A percentile compares a stretch with the other conserved stretches of the same genome.
Conservation (phyloP, 1,140 invertebrate genomes). For the Calliopsis andreniformis region DNA sequence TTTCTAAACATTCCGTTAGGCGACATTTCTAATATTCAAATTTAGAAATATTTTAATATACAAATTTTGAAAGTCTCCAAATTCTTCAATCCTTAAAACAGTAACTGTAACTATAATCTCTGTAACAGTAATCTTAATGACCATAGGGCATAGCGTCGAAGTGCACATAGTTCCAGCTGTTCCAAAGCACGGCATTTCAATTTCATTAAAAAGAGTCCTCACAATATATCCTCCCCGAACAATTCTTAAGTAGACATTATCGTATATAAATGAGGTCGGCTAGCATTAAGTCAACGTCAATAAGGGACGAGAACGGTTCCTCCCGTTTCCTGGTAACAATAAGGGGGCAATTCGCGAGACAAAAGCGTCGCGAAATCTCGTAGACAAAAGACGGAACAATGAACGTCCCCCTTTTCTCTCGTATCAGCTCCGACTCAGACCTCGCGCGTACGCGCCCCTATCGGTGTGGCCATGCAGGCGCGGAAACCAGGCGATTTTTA, state of each 20-base stretch:
- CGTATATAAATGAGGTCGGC: neutral
- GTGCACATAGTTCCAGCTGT: too few relatives aligned
- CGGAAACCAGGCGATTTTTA: conserved; percentile 29
- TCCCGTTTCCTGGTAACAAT: conserved; percentile 37
- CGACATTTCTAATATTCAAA: too few relatives aligned
- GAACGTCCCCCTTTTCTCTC: conserved; percentile 42
- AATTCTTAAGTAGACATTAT: neutral
- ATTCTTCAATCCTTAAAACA: too few relatives aligned
- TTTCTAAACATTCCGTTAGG: too few relatives aligned
- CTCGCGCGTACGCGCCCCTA: conserved; percentile 5
- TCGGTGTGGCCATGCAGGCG: conserved; percentile 11
- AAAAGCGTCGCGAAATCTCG: conserved; percentile 40
- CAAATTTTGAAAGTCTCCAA: too few relatives aligned
- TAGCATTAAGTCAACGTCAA: conserved; percentile 30
- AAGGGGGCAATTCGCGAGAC: conserved; percentile 37
- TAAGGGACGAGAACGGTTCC: conserved; percentile 18
- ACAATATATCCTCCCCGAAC: neutral
- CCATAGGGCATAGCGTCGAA: too few relatives aligned
- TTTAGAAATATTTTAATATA: too few relatives aligned
- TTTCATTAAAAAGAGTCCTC: neutral
- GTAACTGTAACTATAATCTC: too few relatives aligned
- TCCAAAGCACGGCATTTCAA: too few relatives aligned
- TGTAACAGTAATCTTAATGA: too few relatives aligned
- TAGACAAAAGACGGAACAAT: conserved; percentile 45
- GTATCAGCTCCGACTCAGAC: conserved; percentile 34